Conservation (phyloP, 2,797 vertebrate genomes). For the Scolopax rusticola region DNA sequence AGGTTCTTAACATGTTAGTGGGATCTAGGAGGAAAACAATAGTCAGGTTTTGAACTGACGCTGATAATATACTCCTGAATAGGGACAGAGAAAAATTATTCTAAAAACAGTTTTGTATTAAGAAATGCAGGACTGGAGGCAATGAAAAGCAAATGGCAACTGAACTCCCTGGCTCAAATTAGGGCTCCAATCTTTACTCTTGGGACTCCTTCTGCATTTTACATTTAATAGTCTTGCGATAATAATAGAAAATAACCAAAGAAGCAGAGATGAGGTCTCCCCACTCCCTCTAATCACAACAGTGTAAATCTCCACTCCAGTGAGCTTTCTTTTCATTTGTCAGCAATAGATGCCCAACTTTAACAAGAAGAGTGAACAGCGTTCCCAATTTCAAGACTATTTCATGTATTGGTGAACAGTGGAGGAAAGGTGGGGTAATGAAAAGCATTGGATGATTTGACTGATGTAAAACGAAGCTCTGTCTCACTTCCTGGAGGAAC, state of each 20-base stretch:
- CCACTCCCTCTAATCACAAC: not conserved
- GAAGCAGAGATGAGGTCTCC: not conserved
- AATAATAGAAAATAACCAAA: not conserved
- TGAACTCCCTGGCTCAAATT: not conserved
- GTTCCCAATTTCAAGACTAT: not conserved
- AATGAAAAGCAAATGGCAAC: not conserved
- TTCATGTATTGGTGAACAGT: not conserved
- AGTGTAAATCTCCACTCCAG: not conserved
- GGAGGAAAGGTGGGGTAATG: not conserved
- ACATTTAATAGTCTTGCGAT: not conserved
- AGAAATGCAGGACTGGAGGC: not conserved
- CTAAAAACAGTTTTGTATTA: not conserved
- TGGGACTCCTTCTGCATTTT: not conserved
- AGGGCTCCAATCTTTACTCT: not conserved
- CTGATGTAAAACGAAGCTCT: not conserved
- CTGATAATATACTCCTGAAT: not conserved
- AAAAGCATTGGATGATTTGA: not conserved
- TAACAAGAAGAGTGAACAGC: not conserved
- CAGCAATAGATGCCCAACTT: not conserved
- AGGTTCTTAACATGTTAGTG: not conserved
- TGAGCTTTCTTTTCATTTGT: not conserved
- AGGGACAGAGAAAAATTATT: not conserved
- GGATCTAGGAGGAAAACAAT: not conserved
- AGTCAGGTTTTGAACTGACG: not conserved
- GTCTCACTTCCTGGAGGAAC: not conserved